Evolutionary conservation across 2,113 vertebrate genomes (phyloP).

Genomic region (Psammodynastes pulverulentus): DNA sequence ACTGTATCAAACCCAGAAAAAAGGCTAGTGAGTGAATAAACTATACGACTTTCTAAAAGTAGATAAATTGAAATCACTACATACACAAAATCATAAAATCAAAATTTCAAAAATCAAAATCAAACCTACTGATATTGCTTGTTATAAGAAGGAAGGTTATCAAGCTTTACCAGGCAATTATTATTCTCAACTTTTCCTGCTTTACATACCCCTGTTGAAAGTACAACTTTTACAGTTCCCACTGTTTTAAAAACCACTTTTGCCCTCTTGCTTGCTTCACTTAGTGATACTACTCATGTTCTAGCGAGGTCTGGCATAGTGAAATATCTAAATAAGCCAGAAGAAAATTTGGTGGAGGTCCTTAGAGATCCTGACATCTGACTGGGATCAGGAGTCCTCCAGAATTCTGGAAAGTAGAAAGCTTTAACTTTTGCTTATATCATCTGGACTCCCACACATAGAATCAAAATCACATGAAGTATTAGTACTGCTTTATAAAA

Average conservation of each 20-base stretch:
- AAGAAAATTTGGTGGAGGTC: background rate
- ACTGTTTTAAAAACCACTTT: background rate
- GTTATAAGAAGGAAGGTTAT: background rate
- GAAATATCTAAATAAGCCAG: background rate
- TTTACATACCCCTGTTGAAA: background rate
- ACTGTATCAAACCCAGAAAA: no score
- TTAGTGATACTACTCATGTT: background rate
- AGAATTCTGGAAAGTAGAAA: background rate
- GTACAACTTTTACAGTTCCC: background rate
- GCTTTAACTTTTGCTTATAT: background rate
- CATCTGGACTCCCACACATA: background rate
- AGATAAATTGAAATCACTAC: background rate
- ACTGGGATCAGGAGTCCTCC: background rate
- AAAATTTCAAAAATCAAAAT: no score
- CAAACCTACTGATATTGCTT: background rate
- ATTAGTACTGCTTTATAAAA: no score
- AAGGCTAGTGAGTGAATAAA: no score
- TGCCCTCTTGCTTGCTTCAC: background rate
- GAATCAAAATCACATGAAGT: no score
- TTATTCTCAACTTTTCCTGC: background rate
- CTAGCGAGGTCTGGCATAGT: background rate
- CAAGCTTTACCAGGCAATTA: background rate
- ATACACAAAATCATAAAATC: background rate
- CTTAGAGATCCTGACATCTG: background rate
- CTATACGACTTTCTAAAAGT: no score